Conservation (phyloP, 2,113 vertebrate genomes). For the Dascyllus trimaculatus region DNA sequence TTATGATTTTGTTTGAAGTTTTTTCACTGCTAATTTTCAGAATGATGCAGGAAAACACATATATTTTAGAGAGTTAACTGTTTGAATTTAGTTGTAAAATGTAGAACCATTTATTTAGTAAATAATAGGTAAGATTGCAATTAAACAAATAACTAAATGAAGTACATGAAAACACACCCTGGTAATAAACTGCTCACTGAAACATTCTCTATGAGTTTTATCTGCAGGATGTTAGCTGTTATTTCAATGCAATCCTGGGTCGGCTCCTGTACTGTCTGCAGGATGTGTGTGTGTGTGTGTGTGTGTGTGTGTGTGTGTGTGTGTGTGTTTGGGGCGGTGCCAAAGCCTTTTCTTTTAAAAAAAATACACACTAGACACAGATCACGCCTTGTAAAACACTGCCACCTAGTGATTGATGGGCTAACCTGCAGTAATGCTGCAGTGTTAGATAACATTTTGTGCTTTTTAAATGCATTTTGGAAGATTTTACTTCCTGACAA, state of each 20-base stretch:
- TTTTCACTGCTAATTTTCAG: neutral
- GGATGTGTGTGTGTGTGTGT: neutral
- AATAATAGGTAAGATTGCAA: neutral
- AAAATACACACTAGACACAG: neutral
- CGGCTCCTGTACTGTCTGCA: neutral
- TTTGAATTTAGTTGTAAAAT: neutral
- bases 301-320: neutral
- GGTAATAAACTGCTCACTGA: too few species aligned
- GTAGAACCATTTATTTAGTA: neutral
- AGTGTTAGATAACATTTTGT: slow-evolving; percentile 22
- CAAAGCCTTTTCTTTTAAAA: neutral
- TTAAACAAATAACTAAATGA: neutral
- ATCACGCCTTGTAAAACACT: slow-evolving; percentile 55
- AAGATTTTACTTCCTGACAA: neutral
- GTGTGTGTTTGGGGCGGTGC: neutral
- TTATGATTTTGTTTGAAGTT: neutral
- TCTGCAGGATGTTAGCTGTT: neutral
- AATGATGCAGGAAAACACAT: neutral
- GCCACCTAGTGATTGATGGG: slow-evolving; percentile 64
- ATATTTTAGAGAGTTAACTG: neutral
- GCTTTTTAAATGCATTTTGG: slow-evolving; percentile 16
- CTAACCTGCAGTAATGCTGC: slow-evolving; percentile 18
- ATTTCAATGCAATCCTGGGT: neutral
- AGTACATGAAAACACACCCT: too few species aligned
- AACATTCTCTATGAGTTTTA: neutral